Conservation (phyloP, 2,113 vertebrate species). For the Erythrolamprus reginae region DNA sequence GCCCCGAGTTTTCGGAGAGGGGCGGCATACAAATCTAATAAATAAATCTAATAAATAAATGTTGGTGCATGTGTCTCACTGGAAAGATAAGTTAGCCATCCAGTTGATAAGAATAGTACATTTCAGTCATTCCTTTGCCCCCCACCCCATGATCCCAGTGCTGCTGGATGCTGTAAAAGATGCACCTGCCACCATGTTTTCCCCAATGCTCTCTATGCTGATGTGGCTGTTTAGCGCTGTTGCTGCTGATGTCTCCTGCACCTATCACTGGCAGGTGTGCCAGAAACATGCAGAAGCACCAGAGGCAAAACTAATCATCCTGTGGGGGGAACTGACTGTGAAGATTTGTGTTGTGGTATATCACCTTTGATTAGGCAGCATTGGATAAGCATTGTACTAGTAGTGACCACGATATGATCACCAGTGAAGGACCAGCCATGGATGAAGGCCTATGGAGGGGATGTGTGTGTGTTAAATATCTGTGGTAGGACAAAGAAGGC, state of each 20-base stretch:
- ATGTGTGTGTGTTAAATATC: no score
- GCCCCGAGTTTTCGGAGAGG: no score
- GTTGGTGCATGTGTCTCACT: not conserved
- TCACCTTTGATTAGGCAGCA: not conserved
- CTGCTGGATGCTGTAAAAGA: no score
- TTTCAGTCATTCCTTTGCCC: not conserved
- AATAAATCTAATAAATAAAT: no score
- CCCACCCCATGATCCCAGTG: no score
- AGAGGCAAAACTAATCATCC: not conserved
- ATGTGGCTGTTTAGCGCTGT: not conserved
- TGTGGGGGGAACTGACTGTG: not conserved
- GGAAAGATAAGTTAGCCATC: not conserved
- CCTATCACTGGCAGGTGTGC: not conserved
- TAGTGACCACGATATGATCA: not conserved
- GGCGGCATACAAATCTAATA: no score
- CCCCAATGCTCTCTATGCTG: not conserved
- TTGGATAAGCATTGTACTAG: rapidly evolving
- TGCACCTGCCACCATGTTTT: no score
- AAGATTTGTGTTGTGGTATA: not conserved
- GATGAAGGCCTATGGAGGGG: not conserved
- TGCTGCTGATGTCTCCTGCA: not conserved
- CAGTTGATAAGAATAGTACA: not conserved
- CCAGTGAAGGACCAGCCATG: not conserved
- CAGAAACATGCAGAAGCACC: not conserved
- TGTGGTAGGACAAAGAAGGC: not conserved